Evolutionary conservation across 1,140 invertebrate species (phyloP), one percentile per base, ranked within the genome.

Genomic region (Drosophila lowei): DNA sequence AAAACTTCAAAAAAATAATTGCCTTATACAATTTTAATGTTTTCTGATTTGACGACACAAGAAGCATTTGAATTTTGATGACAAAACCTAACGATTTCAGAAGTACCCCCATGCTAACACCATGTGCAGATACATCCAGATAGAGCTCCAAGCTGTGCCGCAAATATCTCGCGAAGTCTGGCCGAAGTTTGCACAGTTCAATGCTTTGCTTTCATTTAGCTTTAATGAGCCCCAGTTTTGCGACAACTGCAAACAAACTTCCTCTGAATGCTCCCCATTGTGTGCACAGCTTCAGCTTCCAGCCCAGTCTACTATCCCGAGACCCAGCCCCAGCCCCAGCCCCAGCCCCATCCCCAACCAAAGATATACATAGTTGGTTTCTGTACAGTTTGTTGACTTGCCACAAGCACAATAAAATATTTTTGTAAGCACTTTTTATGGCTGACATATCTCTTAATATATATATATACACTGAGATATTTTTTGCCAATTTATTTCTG

Each of bases 401-500:
- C 64, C 74, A 66, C 79, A 84, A 79, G 71, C 59, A 84, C 74
- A 76, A 79, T 76, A 72, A 75, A 64, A 84, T 79, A 79, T 76
- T 63, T 67, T 65, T 80, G 66, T 72, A 72, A 73, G 72, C 79
- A 53, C 66, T 67, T 76, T 81, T 83, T 84, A 84, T 79, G 75
- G 58, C 71, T 71, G 65, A 78, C 54, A 84, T 79, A 65, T 81
- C 64, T 64, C 59, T 67, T 63, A 72, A 72, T 72, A 72, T 23
- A 62, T 50, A 71, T n/a, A 72, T 16, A 48, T 23, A 53, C 38
- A 58, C 42, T 34, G 9, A 28, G 16, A 58, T 60, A 38, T 65
- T 43, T 42, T 77, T 50, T 86, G 81, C 77, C 80, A 86, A 86
- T 77, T 86, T 77, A 85, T 86, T 80, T 63, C 56, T 55, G 54